Evolutionary conservation across 2,113 vertebrate species (phyloP).

Genomic region (Eolophus roseicapilla): DNA sequence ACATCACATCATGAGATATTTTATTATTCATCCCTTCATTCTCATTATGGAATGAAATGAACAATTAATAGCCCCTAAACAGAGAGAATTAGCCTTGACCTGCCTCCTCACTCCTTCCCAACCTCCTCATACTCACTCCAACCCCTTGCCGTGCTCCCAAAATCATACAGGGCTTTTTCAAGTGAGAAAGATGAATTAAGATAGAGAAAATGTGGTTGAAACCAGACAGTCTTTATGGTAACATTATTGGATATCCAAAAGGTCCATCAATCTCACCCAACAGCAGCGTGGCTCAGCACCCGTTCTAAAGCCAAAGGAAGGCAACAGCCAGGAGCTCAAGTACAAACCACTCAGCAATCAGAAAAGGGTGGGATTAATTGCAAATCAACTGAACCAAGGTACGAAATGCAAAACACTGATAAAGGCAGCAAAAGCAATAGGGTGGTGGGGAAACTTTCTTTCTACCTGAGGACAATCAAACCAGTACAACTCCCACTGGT

Average conservation of each 20-base stretch:
- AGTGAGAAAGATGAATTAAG: conserved; percentile 20
- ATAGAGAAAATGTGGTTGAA: background rate
- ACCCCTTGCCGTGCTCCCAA: background rate
- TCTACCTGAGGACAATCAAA: background rate
- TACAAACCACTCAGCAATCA: background rate
- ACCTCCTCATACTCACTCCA: background rate
- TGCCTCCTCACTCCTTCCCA: background rate
- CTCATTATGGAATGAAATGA: background rate
- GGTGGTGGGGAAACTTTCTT: background rate
- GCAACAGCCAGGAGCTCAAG: background rate
- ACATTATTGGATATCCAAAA: background rate
- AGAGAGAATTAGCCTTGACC: conserved; percentile 7
- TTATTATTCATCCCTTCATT: background rate
- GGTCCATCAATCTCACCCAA: background rate
- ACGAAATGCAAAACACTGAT: background rate
- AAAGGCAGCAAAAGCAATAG: background rate
- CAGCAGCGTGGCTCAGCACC: rapidly evolving
- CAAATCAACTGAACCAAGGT: background rate
- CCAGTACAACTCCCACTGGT: background rate
- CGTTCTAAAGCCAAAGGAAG: background rate
- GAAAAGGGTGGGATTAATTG: background rate
- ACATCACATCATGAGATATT: background rate
- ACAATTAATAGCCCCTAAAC: conserved; percentile 34
- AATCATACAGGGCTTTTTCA: background rate
- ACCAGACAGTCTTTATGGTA: background rate